Evolutionary conservation across 1,140 invertebrate species (phyloP).

Genomic region (Harpegnathos saltator): DNA sequence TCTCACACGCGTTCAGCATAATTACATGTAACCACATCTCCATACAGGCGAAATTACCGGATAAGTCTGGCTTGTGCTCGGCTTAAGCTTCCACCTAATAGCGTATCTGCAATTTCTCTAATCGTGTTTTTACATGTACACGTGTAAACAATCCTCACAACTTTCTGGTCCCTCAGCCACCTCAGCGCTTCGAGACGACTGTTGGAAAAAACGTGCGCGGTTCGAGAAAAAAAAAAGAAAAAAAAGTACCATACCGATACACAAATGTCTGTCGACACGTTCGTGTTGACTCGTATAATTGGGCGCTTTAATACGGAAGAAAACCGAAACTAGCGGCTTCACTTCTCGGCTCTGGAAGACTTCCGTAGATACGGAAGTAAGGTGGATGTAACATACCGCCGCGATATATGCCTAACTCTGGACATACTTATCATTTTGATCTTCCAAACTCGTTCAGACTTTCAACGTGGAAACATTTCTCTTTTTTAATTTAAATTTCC

Average conservation of each 20-base stretch:
- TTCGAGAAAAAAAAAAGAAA: not conserved
- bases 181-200: constrained; percentile 1
- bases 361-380: too few relatives aligned
- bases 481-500: too few relatives aligned
- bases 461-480: too few relatives aligned
- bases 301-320: constrained; percentile 22
- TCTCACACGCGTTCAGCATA: constrained; percentile 34
- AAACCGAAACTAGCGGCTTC: constrained; percentile 1
- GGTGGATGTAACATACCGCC: too few relatives aligned
- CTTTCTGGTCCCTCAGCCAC: not conserved
- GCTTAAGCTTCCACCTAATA: constrained; percentile 41
- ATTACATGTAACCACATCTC: constrained; percentile 11
- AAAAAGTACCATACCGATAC: not conserved
- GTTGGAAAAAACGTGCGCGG: not conserved
- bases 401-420: too few relatives aligned
- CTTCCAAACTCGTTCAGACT: too few relatives aligned
- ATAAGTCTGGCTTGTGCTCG: constrained; percentile 26
- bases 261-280: not conserved
- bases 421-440: too few relatives aligned
- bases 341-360: not conserved
- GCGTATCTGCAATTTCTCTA: constrained; percentile 17
- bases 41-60: not conserved
- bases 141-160: constrained; percentile 14
- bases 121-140: constrained; percentile 1
- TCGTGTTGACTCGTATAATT: constrained; percentile 1